phyloP scores from a whole-genome alignment of 2,888 invertebrate species.

The Omphaloscelis lunosa region DNA sequence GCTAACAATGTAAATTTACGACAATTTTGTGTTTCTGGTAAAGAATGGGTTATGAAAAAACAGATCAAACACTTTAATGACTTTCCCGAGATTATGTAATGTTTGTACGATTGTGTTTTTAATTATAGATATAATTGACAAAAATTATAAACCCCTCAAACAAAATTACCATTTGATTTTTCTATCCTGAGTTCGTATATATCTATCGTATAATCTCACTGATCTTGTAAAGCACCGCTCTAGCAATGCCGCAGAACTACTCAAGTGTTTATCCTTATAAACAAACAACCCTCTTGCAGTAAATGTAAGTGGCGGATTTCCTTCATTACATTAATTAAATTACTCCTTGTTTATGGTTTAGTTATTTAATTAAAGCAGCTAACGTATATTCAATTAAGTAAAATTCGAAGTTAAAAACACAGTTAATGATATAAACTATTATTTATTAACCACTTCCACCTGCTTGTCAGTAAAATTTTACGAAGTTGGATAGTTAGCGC shows the following conservation, averaged over 20 bases:
- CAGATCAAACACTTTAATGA: too few species aligned
- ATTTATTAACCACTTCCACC: constrained; percentile 32
- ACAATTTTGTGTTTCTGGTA: neutral
- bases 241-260: constrained; percentile 12
- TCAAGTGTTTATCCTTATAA: constrained; percentile 41
- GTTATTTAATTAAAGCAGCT: constrained; percentile 53
- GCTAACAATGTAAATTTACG: too few species aligned
- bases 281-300: constrained; percentile 50
- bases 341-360: constrained; percentile 63
- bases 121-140: neutral
- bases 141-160: neutral
- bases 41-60: neutral
- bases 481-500: constrained; percentile 2
- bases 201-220: neutral
- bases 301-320: constrained; percentile 60
- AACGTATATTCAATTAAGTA: constrained; percentile 42
- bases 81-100: too few species aligned
- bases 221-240: constrained; percentile 4
- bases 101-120: too few species aligned
- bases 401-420: constrained; percentile 41
- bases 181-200: neutral
- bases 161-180: neutral
- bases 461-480: constrained; percentile 21
- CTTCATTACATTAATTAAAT: constrained; percentile 60
- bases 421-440: constrained; percentile 31